A percentile compares a stretch with the other conserved stretches of the same genome.
These are phyloP conservation scores for Schizothorax lantsangensis DNA, from an alignment of 2,797 vertebrate genomes.

Conservation along the genomic window DNA sequence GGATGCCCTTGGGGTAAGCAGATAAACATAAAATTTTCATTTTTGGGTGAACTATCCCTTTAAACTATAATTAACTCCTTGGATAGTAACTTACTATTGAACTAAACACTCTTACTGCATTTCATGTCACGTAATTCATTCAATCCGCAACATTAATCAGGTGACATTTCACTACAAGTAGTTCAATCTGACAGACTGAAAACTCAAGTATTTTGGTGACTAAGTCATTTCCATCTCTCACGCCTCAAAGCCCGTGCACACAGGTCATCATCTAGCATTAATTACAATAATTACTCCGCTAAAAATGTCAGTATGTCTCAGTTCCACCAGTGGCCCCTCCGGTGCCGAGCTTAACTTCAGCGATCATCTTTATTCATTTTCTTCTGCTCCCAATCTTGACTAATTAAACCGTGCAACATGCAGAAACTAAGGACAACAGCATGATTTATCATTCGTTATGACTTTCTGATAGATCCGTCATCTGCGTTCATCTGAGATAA, in stretches of 20 bases:
- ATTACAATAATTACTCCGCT: constrained; percentile 41
- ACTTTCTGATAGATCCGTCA: constrained; percentile 58
- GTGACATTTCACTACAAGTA: background rate
- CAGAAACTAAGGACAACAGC: constrained; percentile 63
- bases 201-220: constrained; percentile 6
- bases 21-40: too few relatives aligned
- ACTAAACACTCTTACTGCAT: background rate
- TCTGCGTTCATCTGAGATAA: constrained; percentile 38
- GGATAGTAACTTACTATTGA: background rate
- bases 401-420: constrained; percentile 61
- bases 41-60: too few relatives aligned
- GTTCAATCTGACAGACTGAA: background rate
- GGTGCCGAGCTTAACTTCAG: constrained; percentile 25
- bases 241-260: constrained; percentile 14
- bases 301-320: constrained; percentile 16
- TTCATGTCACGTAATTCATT: background rate
- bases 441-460: constrained; percentile 55
- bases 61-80: too few relatives aligned
- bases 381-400: constrained; percentile 40
- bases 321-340: constrained; percentile 32
- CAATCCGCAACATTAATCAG: background rate
- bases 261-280: constrained; percentile 48
- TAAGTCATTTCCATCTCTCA: constrained; percentile 24
- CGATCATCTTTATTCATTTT: constrained; percentile 57
- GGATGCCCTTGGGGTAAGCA: too few relatives aligned